These are phyloP conservation scores for Antrozous pallidus DNA, from an alignment of 2,797 vertebrate species.

Conservation along the genomic window DNA sequence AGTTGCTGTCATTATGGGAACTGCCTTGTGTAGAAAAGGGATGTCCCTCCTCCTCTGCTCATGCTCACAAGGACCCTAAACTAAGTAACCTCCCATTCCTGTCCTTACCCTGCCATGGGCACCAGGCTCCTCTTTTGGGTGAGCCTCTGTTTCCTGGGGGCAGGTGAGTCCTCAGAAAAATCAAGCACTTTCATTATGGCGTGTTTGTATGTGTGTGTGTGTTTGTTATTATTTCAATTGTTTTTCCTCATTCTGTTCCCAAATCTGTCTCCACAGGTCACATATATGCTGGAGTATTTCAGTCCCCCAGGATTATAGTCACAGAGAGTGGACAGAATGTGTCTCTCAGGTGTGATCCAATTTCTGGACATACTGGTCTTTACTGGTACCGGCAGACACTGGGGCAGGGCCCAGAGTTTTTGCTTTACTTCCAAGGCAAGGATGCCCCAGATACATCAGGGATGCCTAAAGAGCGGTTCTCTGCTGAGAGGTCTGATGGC, in stretches of 20 bases:
- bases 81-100: background rate
- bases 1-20: background rate
- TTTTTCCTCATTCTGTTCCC: background rate
- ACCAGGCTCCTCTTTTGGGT: background rate
- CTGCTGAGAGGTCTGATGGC: accelerated
- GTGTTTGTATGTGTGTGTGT: background rate
- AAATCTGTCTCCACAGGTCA: background rate
- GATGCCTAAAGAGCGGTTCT: background rate
- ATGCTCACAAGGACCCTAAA: background rate
- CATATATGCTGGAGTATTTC: conserved; percentile 7
- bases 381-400: conserved; percentile 68
- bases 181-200: accelerated
- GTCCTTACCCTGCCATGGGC: background rate
- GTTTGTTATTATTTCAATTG: background rate
- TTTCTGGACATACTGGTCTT: accelerated
- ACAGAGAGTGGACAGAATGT: background rate
- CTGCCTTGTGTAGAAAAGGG: too few relatives aligned
- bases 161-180: background rate
- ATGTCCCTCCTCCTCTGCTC: accelerated
- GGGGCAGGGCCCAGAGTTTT: background rate
- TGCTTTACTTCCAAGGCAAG: background rate
- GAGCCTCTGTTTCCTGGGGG: background rate
- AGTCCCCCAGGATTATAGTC: conserved; percentile 29
- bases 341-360: background rate
- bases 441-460: accelerated